Conservation (phyloP, 2,888 invertebrate genomes). For the Ichneumoninae sp. region DNA sequence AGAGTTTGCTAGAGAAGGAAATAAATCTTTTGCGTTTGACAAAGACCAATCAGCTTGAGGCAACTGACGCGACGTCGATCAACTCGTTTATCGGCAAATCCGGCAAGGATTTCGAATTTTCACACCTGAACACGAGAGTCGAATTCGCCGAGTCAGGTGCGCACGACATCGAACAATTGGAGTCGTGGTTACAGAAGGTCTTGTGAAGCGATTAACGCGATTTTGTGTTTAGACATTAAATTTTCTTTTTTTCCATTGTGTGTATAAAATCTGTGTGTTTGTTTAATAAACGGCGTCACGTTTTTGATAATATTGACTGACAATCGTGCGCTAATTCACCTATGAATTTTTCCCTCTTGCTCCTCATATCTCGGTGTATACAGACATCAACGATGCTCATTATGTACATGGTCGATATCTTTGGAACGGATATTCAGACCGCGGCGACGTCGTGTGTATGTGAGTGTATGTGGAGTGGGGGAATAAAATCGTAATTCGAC, state of each 20-base stretch:
- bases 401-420: conserved; percentile 30
- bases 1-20: conserved; percentile 94
- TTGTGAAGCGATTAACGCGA: conserved; percentile 72
- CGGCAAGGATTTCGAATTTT: conserved; percentile 94
- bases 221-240: background rate
- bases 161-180: conserved; percentile 87
- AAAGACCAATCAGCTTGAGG: conserved; percentile 92
- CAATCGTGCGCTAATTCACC: conserved; percentile 31
- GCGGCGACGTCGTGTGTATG: background rate
- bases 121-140: conserved; percentile 89
- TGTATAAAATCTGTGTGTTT: conserved; percentile 30
- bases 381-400: background rate
- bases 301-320: conserved; percentile 11
- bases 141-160: conserved; percentile 89
- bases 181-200: conserved; percentile 90
- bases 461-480: background rate
- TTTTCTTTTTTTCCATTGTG: background rate
- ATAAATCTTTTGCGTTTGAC: conserved; percentile 95
- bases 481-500: background rate
- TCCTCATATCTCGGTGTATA: conserved; percentile 9
- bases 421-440: conserved; percentile 24
- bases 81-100: conserved; percentile 89
- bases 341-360: conserved; percentile 16
- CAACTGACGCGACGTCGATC: conserved; percentile 88
- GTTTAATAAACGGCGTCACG: conserved; percentile 31